Conservation (phyloP, 2,797 vertebrate genomes). For the Erethizon dorsatum region DNA sequence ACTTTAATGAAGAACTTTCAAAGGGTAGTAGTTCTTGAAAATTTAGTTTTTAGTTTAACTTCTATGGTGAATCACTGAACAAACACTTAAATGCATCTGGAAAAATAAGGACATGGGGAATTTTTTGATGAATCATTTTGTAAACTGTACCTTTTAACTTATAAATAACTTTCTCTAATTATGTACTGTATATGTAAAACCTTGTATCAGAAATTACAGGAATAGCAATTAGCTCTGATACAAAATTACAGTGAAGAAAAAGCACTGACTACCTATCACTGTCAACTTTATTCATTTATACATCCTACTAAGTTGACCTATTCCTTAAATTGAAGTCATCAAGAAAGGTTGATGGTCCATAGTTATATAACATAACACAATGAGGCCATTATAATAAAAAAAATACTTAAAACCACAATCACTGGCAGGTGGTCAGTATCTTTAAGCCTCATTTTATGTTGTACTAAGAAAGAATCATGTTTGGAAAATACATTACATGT, state of each 20-base stretch:
- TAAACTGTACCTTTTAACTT: conserved; percentile 43
- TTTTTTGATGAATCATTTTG: conserved; percentile 48
- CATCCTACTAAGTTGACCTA: conserved; percentile 52
- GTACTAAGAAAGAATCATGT: conserved; percentile 41
- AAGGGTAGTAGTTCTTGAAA: neutral
- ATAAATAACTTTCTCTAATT: conserved; percentile 47
- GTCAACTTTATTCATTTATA: conserved; percentile 50
- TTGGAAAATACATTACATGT: conserved; percentile 34
- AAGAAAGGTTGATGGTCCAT: conserved; percentile 33
- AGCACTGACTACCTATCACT: conserved; percentile 14
- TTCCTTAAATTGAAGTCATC: conserved; percentile 45
- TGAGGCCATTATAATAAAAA: conserved; percentile 53
- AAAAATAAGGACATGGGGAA: neutral
- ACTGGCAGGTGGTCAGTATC: conserved; percentile 1
- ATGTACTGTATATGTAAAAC: conserved; percentile 31
- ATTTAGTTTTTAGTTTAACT: conserved; percentile 42
- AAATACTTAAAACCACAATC: conserved; percentile 55
- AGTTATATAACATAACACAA: conserved; percentile 53
- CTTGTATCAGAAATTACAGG: neutral
- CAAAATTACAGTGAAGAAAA: conserved; percentile 68
- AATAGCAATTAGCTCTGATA: conserved; percentile 39
- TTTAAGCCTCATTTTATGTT: conserved; percentile 69
- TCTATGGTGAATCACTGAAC: conserved; percentile 44
- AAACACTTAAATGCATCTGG: conserved; percentile 43
- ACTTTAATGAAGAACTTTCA: conserved; percentile 54